Evolutionary conservation across 2,888 invertebrate species (phyloP), one percentile per base, ranked within the genome.

Genomic region (Gortyna flavago): DNA sequence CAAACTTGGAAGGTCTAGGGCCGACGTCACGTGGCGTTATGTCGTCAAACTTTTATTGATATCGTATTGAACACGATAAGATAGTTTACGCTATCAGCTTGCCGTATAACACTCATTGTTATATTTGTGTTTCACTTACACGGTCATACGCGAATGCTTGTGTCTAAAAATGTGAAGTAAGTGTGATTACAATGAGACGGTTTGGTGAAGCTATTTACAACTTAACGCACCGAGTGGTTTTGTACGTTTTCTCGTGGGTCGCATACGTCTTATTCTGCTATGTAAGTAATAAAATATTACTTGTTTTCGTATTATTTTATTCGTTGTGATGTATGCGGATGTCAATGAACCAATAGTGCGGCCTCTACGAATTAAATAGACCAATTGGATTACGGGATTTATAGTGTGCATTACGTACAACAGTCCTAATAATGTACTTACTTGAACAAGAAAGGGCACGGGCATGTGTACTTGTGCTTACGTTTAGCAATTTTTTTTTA

Each of bases 1-100:
- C 16, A 85, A 87, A 79, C 61, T 72, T 69, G 25, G 64, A 92
- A 93, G 91, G 92, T 91, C 90, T 91, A 89, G 90, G 89, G 59
- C 83, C 80, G 59, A 85, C 89, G 87, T 89, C 88, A 88, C 57
- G 38, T 48, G 72, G 54, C 83, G 79, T 79, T 85, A 81, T 84
- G 86, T 79, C 88, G 79, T 86, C 88, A 84, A 85, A 87, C 87
- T 88, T 92, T 91, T 94, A 95, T 95, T 94, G 94, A 94, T 94
- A 94, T 90, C 91, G 87, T 93, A 94, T 94, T 93, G 94, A 91
- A 90, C 87, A 82, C 89, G 95, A 95, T 95, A 95, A 95, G 95
- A 95, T 95, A 94, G 85, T 90, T 89, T 91, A 92, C 85, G 90
- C 91, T 93, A 92, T 93, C 93, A 91, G 91, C 89, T 86, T 87